Base-by-base conservation (phyloP, 2,888 invertebrate genomes). In the Autographa pulchrina region DNA sequence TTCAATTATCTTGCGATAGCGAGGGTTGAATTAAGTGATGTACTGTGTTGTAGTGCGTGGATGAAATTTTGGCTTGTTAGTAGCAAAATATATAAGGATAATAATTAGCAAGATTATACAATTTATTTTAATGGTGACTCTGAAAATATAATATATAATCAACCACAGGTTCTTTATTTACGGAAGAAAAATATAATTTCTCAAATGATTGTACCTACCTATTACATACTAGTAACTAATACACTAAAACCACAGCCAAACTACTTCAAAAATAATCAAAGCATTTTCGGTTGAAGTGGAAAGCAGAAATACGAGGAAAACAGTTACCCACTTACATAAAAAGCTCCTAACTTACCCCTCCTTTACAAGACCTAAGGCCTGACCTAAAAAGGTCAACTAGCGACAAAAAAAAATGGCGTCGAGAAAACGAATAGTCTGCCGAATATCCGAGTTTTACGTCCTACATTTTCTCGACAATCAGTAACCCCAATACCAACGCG, bases 381-480 rank as follows among this genome's bases (percentile, higher is more conserved):
- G 54, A 56, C 54, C 54, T 56, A 56, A 56, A 56, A 56, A 56
- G 54, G 54, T 56, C 54, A 56, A 56, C 54, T 56, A 56, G 54
- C 54, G 54, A 56, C 54, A 56, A 56, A 56, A 56, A n/a, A 25
- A 56, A 20, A 25, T 25, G 13, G 54, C 25, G 54, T 25, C 20
- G 54, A 56, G 25, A 43, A 52, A 62, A 48, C 16, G 48, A 56
- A 56, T 56, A 20, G 54, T 56, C 54, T 56, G 54, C 54, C 54
- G 54, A 56, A 56, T 25, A 56, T 56, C 14, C 54, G 11, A 56
- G 54, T 13, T 56, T 56, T 56, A 56, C 54, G 54, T 56, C 54
- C 54, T 20, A 56, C 54, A 56, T 56, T 20, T 56, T 25, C 54
- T 25, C 25, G 74, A 76, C 72, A 74, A 76, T 72, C 72, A 72